phyloP scores from a whole-genome alignment of 2,888 invertebrate genomes.

The Oligia latruncula region DNA sequence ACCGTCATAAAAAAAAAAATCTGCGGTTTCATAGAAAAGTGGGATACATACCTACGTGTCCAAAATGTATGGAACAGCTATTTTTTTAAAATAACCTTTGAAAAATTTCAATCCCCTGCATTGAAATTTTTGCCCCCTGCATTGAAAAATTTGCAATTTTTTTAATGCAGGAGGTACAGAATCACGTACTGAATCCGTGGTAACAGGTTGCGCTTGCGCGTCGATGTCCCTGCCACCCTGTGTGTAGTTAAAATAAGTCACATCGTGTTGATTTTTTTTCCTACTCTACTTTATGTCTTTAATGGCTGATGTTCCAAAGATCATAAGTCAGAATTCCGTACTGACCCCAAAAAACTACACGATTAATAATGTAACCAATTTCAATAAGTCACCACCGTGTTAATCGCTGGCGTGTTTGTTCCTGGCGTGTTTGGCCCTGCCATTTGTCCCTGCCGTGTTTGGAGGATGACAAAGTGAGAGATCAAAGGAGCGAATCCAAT shows the following conservation, averaged over 20 bases:
- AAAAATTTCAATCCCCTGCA: neutral
- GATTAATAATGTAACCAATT: neutral
- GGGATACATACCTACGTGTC: too few species aligned
- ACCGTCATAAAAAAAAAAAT: neutral
- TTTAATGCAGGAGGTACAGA: neutral
- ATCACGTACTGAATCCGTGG: neutral
- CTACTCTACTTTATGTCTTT: neutral
- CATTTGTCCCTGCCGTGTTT: constrained; percentile 4
- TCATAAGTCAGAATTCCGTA: neutral
- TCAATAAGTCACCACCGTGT: constrained; percentile 9
- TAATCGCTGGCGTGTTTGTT: constrained; percentile 7
- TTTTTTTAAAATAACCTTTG: neutral
- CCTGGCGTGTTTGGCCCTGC: constrained; percentile 6
- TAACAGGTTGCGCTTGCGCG: too few species aligned
- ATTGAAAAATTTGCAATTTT: neutral
- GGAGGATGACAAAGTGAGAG: constrained; percentile 19
- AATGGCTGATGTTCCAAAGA: neutral
- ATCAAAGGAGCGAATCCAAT: constrained; percentile 41
- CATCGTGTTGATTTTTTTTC: neutral
- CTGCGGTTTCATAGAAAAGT: neutral
- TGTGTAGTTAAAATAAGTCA: neutral
- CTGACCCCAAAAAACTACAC: neutral
- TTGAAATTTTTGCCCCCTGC: neutral
- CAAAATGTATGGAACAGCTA: too few species aligned
- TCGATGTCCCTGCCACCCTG: neutral